Conservation (phyloP, 2,797 vertebrate genomes). For the Podarcis siculus region DNA sequence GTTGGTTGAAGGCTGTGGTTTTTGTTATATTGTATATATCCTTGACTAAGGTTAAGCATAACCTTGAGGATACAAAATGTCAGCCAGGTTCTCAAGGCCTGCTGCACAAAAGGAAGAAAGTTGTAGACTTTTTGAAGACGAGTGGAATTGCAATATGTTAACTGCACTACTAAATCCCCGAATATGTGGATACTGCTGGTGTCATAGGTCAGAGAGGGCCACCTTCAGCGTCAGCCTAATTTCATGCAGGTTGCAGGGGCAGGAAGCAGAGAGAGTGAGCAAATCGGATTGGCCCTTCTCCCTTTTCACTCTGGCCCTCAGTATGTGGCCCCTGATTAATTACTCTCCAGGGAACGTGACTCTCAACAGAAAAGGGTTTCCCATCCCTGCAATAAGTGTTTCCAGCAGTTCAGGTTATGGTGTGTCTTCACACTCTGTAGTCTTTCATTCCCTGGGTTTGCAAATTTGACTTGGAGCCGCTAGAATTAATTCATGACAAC, state of each 20-base stretch:
- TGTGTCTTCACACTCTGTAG: constrained; percentile 5
- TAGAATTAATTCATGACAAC: constrained; percentile 33
- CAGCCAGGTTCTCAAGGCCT: constrained; percentile 38
- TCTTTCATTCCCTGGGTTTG: constrained; percentile 13
- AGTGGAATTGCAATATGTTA: constrained; percentile 26
- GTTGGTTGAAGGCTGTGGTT: background rate
- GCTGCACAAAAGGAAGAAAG: constrained; percentile 27
- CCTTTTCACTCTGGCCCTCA: background rate
- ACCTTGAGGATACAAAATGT: constrained; percentile 20
- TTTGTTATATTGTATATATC: constrained; percentile 37
- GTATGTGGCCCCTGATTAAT: background rate
- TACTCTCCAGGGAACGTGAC: background rate
- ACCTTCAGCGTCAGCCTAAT: background rate
- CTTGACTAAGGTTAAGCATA: background rate
- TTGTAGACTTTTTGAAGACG: constrained; percentile 44
- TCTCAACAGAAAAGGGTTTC: background rate
- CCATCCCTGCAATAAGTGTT: constrained; percentile 47
- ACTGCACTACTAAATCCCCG: constrained; percentile 43
- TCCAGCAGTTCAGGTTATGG: constrained; percentile 5
- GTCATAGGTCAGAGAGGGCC: constrained; percentile 35
- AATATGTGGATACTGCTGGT: constrained; percentile 40
- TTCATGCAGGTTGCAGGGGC: background rate
- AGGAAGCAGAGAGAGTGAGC: background rate
- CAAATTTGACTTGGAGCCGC: background rate
- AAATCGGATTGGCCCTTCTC: background rate